Percentiles rank a stretch among this genome's conserved stretches.
These are phyloP conservation scores for Achatina immaculata DNA, from an alignment of 1,140 invertebrate species.

Conservation along the genomic window DNA sequence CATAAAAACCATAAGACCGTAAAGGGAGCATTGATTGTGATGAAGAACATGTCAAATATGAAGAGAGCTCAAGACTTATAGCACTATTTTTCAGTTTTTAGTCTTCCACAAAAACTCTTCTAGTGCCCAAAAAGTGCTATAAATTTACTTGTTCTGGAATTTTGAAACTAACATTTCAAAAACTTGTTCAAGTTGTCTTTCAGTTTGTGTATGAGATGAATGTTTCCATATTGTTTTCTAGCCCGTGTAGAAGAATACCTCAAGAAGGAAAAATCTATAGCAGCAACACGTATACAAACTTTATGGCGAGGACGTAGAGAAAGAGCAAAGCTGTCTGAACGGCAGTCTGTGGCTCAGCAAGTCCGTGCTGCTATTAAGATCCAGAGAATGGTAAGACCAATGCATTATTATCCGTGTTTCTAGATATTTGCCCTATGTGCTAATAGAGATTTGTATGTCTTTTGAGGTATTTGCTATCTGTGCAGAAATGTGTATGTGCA, in stretches of 20 bases:
- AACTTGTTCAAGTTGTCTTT: too few species aligned
- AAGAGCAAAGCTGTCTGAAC: constrained; percentile 47
- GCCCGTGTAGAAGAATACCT: constrained; percentile 61
- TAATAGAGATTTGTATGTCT: background rate
- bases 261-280: constrained; percentile 57
- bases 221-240: constrained; percentile 41
- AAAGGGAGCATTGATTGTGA: too few species aligned
- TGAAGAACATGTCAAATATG: too few species aligned
- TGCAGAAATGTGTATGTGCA: too few species aligned
- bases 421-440: background rate
- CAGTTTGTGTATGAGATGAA: too few species aligned
- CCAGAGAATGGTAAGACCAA: constrained; percentile 57
- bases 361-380: constrained; percentile 63
- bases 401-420: background rate
- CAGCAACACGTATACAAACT: constrained; percentile 64
- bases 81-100: too few species aligned
- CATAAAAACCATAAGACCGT: too few species aligned
- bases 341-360: constrained; percentile 48
- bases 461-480: background rate
- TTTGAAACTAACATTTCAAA: too few species aligned
- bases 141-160: too few species aligned
- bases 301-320: constrained; percentile 60
- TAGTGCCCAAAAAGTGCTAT: too few species aligned
- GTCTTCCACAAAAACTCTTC: too few species aligned
- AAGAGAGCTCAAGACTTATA: too few species aligned